Evolutionary conservation across 2,113 vertebrate genomes (phyloP), one percentile per base, ranked within the genome.

Genomic region (Paramisgurnus dabryanus): DNA sequence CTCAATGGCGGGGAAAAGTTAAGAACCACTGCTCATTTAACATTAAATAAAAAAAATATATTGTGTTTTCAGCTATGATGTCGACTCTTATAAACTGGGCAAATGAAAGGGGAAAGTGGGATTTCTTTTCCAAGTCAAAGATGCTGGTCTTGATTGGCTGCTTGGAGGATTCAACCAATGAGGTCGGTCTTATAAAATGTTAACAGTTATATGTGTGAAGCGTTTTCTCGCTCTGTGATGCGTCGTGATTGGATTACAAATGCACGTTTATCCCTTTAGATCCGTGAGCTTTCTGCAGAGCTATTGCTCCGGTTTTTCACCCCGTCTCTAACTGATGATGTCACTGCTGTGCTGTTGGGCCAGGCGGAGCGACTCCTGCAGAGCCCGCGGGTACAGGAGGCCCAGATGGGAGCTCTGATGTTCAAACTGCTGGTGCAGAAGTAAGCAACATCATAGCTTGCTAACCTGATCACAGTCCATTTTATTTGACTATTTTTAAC

Each of bases 141-240:
- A 88, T 93, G 61, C 67, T 95, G 84, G 89, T 86, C 0, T 89
- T 98, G 49, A 88, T 97, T 86, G 91, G 92, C 86, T 96, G 95
- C 83, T 88, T 98, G 57, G 93, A 94, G 84, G 96, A 98, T 89
- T 91, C 91, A 70, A 97, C 96, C 10, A 96, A 95, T 0, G 96
- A 97, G 94, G 95, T 96, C 17, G 7, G n/a, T 18, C 17, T 58
- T 6, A n/a, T 82, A 65, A 45, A 22, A 2, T 4, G n/a, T 80
- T 41, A 13, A 17, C 12, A 40, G 4, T 61, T 63, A 0, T 4
- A 63, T 12, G 7, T 67, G 4, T 43, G 22, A 17, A 15, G 12
- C 4, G 4, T 4, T 50, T 50, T 50, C 13, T 53, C 4, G 4
- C 12, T 58, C 9, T 41, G 10, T 78, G 17, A 60, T 60, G 3